Conservation (phyloP, 2,888 invertebrate species). For the Malthinus flaveolus region DNA sequence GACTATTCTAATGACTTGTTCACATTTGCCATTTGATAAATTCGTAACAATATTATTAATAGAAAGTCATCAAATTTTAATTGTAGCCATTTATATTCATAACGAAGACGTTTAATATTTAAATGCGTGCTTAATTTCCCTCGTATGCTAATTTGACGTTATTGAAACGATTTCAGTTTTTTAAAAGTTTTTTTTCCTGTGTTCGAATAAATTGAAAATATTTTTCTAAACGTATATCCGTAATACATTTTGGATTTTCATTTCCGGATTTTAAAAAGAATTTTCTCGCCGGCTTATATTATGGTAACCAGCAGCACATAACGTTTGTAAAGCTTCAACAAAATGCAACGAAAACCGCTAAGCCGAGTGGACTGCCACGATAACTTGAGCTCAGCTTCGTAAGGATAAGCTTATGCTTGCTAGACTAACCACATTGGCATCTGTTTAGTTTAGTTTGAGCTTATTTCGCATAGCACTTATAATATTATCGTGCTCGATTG, state of each 20-base stretch:
- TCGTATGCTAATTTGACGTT: too few relatives aligned
- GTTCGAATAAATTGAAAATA: too few relatives aligned
- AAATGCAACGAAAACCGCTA: constrained; percentile 30
- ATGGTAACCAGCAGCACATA: constrained; percentile 16
- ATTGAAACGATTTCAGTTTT: too few relatives aligned
- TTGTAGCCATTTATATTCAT: background rate
- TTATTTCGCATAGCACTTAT: constrained; percentile 25
- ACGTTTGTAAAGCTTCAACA: constrained; percentile 19
- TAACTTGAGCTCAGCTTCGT: constrained; percentile 28
- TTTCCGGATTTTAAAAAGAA: constrained; percentile 19
- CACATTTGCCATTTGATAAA: constrained; percentile 12
- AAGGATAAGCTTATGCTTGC: constrained; percentile 30
- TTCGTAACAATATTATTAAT: constrained; percentile 11
- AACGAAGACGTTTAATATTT: too few relatives aligned
- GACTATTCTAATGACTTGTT: constrained; percentile 16
- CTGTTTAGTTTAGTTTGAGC: constrained; percentile 28
- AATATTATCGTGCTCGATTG: constrained; percentile 11
- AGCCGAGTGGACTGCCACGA: constrained; percentile 29
- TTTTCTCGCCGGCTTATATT: constrained; percentile 15
- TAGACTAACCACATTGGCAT: constrained; percentile 29
- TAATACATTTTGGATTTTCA: constrained; percentile 25
- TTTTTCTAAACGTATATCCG: constrained; percentile 8
- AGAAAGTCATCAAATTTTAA: constrained; percentile 1
- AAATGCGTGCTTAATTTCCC: too few relatives aligned
- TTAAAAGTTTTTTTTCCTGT: too few relatives aligned